Evolutionary conservation across 2,888 invertebrate species (phyloP).

Genomic region (Tenodera sinensis): DNA sequence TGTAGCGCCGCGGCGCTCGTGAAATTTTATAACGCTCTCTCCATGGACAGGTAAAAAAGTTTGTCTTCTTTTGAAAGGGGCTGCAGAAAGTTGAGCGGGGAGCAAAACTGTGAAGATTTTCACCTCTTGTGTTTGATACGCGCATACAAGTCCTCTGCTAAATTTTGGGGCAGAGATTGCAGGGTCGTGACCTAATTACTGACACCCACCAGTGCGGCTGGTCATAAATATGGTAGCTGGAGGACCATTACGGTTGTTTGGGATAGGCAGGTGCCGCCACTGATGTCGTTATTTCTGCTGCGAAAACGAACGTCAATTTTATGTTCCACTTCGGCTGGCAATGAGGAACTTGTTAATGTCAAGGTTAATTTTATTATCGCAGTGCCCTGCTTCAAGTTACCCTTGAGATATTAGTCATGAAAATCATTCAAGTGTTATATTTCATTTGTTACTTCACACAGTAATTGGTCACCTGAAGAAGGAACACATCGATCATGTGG

Average conservation of each 20-base stretch:
- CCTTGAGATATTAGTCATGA: too few species aligned
- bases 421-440: too few species aligned
- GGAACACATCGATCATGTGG: too few species aligned
- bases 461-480: too few species aligned
- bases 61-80: slow-evolving; percentile 24
- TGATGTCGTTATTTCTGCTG: not conserved
- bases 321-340: not conserved
- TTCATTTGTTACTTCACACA: too few species aligned
- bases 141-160: not conserved
- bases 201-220: not conserved
- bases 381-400: too few species aligned
- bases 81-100: not conserved
- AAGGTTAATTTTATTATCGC: too few species aligned
- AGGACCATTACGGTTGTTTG: too few species aligned
- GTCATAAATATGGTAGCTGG: too few species aligned
- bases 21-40: slow-evolving; percentile 33
- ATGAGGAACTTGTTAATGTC: too few species aligned
- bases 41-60: slow-evolving; percentile 32
- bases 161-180: not conserved
- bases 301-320: not conserved
- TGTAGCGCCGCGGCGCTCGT: slow-evolving; percentile 28
- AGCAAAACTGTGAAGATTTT: not conserved
- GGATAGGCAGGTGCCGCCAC: too few species aligned
- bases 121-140: not conserved
- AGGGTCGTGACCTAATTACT: not conserved